Base-by-base conservation (phyloP, 2,113 vertebrate species). In the Aphyosemion australe region DNA sequence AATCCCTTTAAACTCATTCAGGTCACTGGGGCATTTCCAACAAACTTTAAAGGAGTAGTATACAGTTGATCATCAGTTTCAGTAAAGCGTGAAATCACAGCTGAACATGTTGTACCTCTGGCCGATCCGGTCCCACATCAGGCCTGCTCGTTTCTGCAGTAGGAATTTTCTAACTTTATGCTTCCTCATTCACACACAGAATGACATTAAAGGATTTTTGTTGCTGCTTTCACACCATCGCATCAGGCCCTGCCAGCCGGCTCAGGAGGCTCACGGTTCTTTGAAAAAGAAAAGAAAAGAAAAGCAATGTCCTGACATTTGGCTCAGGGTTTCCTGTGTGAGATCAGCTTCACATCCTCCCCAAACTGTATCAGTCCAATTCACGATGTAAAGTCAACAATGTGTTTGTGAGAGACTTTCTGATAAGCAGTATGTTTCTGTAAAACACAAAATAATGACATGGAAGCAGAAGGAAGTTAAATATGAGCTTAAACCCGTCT, bases 271-370 rank as follows among this genome's bases (percentile, higher is more conserved):
- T 5, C 46, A 18, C 41, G 18, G n/a, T 53, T 69, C 13, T 54
- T 26, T 79, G 43, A 41, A 60, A 63, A 67, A 43, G 15, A 62
- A 57, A 57, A 41, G 9, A 37, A 10, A 32, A 37, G 47, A 65
- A 60, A 66, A 46, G 19, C 61, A 59, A 13, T 68, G 61, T 79
- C 76, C 74, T 86, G 81, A 82, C 69, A 87, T 81, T 82, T 79
- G 78, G 57, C 50, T 52, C 12, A 53, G 41, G 49, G 74, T 80
- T 90, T 90, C 84, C 90, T 90, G 85, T 76, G 68, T 79, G 41
- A 81, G 54, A 47, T 72, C 41, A 67, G 43, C 18, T 58, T 51
- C 34, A 79, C 74, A 71, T 83, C 72, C 67, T 69, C 62, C 66
- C 65, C 45, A 18, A 65, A 58, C 60, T 6, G 37, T 14, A 46